Conservation (phyloP, 2,888 invertebrate species). For the Cetonia aurata region DNA sequence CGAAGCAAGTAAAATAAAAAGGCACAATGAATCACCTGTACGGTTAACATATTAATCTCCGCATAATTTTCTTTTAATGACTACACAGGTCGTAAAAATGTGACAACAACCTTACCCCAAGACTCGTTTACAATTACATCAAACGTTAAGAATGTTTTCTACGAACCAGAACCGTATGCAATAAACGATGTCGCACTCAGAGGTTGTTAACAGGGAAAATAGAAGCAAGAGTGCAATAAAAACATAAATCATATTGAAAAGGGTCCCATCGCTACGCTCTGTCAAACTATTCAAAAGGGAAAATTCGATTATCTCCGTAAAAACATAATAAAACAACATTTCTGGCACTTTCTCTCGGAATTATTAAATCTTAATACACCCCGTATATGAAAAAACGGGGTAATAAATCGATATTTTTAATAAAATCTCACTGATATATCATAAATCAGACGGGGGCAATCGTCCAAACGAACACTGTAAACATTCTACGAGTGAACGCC, state of each 20-base stretch:
- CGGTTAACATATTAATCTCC: constrained; percentile 7
- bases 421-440: constrained; percentile 57
- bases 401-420: constrained; percentile 62
- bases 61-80: constrained; percentile 10
- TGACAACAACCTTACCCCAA: constrained; percentile 30
- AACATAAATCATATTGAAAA: constrained; percentile 34
- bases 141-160: constrained; percentile 27
- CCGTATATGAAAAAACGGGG: constrained; percentile 42
- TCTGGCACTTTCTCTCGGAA: constrained; percentile 9
- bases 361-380: constrained; percentile 45
- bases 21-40: constrained; percentile 30
- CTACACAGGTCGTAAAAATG: constrained; percentile 7
- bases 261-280: constrained; percentile 11
- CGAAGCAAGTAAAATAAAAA: not conserved
- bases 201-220: constrained; percentile 19
- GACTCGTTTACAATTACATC: constrained; percentile 24
- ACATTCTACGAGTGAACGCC: constrained; percentile 63
- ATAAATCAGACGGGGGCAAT: constrained; percentile 48
- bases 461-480: constrained; percentile 61
- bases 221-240: constrained; percentile 27
- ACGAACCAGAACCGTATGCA: constrained; percentile 16
- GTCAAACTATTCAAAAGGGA: constrained; percentile 20
- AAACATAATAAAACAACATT: constrained; percentile 4
- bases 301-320: constrained; percentile 1
- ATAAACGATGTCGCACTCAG: not conserved